phyloP scores from a whole-genome alignment of 2,888 invertebrate genomes.

The Acanthopleura granulata region DNA sequence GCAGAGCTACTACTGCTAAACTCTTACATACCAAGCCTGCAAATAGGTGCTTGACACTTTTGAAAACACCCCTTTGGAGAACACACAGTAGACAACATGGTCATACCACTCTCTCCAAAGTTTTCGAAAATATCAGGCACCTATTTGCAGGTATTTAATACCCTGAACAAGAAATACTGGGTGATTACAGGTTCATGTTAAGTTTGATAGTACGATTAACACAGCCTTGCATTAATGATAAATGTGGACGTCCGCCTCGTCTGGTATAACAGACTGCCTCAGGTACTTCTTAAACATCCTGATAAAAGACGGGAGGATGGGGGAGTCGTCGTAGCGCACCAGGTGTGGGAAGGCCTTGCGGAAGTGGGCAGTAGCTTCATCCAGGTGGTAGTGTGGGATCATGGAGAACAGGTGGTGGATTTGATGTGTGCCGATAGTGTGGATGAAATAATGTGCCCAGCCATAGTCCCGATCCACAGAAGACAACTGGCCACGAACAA shows the following conservation, averaged over 20 bases:
- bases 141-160: too few relatives aligned
- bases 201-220: too few relatives aligned
- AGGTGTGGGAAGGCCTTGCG: constrained; percentile 55
- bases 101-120: too few relatives aligned
- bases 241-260: constrained; percentile 40
- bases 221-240: constrained; percentile 36
- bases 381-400: constrained; percentile 65
- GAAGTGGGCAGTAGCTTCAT: constrained; percentile 61
- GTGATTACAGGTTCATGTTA: too few relatives aligned
- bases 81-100: too few relatives aligned
- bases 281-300: constrained; percentile 58
- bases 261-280: constrained; percentile 37
- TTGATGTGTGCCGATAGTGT: constrained; percentile 64
- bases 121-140: too few relatives aligned
- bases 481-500: constrained; percentile 65
- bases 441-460: constrained; percentile 59
- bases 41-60: too few relatives aligned
- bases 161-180: too few relatives aligned
- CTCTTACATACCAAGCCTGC: too few relatives aligned
- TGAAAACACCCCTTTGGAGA: too few relatives aligned
- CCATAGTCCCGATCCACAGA: constrained; percentile 66
- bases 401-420: constrained; percentile 65
- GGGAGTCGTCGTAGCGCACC: constrained; percentile 50
- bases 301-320: constrained; percentile 55
- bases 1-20: too few relatives aligned